Evolutionary conservation across 2,888 invertebrate genomes (phyloP).

Genomic region (Eristalinus sepulchralis): DNA sequence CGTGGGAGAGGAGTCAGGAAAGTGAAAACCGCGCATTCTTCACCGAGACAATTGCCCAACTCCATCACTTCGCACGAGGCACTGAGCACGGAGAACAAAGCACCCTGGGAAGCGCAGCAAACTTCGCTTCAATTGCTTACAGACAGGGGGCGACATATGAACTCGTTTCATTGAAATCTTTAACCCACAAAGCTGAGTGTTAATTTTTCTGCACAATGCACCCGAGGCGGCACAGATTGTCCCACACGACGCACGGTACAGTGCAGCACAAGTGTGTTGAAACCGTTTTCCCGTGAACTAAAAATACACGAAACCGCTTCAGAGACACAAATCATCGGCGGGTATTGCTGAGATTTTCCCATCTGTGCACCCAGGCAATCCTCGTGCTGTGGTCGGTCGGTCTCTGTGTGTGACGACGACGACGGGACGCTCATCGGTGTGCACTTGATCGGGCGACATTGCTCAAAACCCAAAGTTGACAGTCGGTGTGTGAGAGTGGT

Average conservation of each 20-base stretch:
- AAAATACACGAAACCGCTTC: conserved; percentile 29
- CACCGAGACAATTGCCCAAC: neutral
- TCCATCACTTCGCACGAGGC: neutral
- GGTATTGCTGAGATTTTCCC: conserved; percentile 53
- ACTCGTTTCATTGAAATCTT: conserved; percentile 57
- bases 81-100: neutral
- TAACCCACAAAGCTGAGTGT: conserved; percentile 67
- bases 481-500: conserved; percentile 9
- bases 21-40: neutral
- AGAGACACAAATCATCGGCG: conserved; percentile 27
- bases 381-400: neutral
- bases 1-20: neutral
- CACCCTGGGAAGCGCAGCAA: neutral
- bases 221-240: conserved; percentile 33
- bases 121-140: neutral
- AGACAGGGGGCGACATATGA: conserved; percentile 43
- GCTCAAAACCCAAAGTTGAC: conserved; percentile 23
- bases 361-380: conserved; percentile 4
- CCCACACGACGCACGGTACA: conserved; percentile 50
- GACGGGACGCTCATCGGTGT: conserved; percentile 2
- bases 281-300: conserved; percentile 38
- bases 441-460: conserved; percentile 61
- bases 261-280: conserved; percentile 18
- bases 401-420: conserved; percentile 44
- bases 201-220: conserved; percentile 63